Percentiles rank a stretch among this genome's conserved stretches.
Conservation (phyloP, 1,140 invertebrate species). For the Rhopalosiphum maidis region DNA sequence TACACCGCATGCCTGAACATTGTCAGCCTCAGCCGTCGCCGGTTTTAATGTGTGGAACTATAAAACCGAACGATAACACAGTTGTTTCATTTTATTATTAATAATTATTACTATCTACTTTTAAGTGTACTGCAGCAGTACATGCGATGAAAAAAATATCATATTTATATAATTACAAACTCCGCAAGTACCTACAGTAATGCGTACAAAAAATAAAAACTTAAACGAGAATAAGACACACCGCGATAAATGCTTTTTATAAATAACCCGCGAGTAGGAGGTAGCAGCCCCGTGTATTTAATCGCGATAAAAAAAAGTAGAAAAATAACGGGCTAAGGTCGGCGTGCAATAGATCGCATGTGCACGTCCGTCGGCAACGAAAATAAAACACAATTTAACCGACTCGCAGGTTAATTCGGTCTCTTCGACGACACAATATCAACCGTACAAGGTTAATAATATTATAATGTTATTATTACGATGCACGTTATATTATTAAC, state of each 20-base stretch:
- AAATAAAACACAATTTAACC: neutral
- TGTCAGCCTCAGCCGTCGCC: neutral
- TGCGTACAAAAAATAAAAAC: too few species aligned
- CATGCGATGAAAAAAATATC: too few species aligned
- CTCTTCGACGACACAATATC: neutral
- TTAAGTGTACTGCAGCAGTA: too few species aligned
- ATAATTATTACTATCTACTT: neutral
- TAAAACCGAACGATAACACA: neutral
- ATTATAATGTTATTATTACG: neutral
- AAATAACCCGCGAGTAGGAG: slow-evolving; percentile 6
- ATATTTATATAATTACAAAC: too few species aligned
- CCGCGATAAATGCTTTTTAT: neutral
- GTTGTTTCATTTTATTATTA: neutral
- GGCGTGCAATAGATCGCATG: neutral
- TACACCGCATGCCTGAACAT: neutral
- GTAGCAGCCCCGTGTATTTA: neutral
- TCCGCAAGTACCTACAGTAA: too few species aligned
- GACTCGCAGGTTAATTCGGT: slow-evolving; percentile 21
- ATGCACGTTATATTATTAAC: neutral
- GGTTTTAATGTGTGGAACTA: neutral
- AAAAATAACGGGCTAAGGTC: neutral
- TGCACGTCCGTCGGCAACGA: neutral
- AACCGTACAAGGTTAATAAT: neutral
- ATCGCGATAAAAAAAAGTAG: slow-evolving; percentile 28
- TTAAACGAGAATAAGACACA: too few species aligned